A percentile compares a stretch with the other conserved stretches of the same genome.
Conservation (phyloP, 2,113 vertebrate genomes). For the Mungos mungo region DNA sequence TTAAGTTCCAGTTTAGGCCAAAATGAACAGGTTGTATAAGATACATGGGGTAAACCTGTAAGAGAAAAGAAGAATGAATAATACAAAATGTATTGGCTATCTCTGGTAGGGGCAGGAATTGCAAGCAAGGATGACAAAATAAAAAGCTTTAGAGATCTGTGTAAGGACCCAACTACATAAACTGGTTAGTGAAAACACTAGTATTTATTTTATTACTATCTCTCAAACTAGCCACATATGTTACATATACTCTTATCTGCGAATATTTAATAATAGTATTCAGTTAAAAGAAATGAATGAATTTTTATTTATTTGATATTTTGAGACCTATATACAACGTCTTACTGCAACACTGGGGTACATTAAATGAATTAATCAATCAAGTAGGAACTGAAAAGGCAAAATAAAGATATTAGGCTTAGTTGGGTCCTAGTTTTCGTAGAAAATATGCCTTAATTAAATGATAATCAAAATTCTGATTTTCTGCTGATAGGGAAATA, state of each 20-base stretch:
- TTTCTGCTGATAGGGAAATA: neutral
- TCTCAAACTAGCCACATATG: neutral
- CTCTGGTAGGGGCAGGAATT: neutral
- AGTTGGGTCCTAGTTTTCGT: neutral
- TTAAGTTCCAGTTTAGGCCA: conserved; percentile 14
- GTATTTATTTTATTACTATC: neutral
- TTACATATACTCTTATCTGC: neutral
- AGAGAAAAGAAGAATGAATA: neutral
- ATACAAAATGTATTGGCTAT: neutral
- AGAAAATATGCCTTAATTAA: neutral
- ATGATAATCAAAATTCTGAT: neutral
- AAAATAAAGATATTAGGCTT: conserved; percentile 1
- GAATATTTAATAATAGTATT: neutral
- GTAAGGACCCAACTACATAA: neutral
- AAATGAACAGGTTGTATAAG: neutral
- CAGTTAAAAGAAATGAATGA: neutral
- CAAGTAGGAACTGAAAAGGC: neutral
- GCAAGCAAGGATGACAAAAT: neutral
- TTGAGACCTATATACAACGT: neutral
- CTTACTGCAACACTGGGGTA: neutral
- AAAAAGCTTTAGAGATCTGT: neutral
- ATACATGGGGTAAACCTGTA: neutral
- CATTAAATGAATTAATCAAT: neutral
- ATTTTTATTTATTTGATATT: neutral
- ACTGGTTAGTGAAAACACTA: neutral